Percentiles rank a stretch among this genome's conserved stretches.
These are phyloP conservation scores for Antheraea mylitta DNA, from an alignment of 1,140 invertebrate genomes.

Conservation along the genomic window DNA sequence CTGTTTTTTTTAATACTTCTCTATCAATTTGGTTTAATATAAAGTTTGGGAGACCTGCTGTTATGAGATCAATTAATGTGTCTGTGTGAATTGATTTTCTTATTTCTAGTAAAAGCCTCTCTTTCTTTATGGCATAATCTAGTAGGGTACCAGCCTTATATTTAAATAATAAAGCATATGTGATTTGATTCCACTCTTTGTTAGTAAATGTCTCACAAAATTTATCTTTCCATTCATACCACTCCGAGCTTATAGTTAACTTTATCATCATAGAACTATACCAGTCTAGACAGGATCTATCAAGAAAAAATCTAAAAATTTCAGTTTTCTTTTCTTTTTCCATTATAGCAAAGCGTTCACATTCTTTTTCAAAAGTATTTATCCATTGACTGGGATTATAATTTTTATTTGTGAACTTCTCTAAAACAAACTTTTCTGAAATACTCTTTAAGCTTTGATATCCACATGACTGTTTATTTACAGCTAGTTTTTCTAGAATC, in stretches of 20 bases:
- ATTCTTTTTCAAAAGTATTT: slow-evolving; percentile 37
- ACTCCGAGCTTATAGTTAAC: slow-evolving; percentile 35
- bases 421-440: not conserved
- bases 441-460: not conserved
- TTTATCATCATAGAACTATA: slow-evolving; percentile 46
- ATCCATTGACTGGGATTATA: slow-evolving; percentile 32
- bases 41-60: slow-evolving; percentile 41
- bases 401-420: not conserved
- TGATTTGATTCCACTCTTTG: slow-evolving; percentile 33
- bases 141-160: slow-evolving; percentile 37
- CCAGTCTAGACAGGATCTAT: slow-evolving; percentile 45
- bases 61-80: slow-evolving; percentile 43
- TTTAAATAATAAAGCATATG: slow-evolving; percentile 37
- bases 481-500: not conserved
- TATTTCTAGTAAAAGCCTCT: slow-evolving; percentile 34
- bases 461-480: not conserved
- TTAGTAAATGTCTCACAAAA: slow-evolving; percentile 44
- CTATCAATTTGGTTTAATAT: slow-evolving; percentile 43
- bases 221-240: slow-evolving; percentile 42
- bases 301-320: slow-evolving; percentile 39
- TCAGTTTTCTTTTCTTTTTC: slow-evolving; percentile 37
- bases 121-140: slow-evolving; percentile 44
- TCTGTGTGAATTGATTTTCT: slow-evolving; percentile 33
- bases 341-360: slow-evolving; percentile 29
- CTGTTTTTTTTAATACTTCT: slow-evolving; percentile 31